A percentile compares a stretch with the other conserved stretches of the same genome.
Conservation (phyloP, 2,797 vertebrate genomes). For the Eospalax fontanierii region DNA sequence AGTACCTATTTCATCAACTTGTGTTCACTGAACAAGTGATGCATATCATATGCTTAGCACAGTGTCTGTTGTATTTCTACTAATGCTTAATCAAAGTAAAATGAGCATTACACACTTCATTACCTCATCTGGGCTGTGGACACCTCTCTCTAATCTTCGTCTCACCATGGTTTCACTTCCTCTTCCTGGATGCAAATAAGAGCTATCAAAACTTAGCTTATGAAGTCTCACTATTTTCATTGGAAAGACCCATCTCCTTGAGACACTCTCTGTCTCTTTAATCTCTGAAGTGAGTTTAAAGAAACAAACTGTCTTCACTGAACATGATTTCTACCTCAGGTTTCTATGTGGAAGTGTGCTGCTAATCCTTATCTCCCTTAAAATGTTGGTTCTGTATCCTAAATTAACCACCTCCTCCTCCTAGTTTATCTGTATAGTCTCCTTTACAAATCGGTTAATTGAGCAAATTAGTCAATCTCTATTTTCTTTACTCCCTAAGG, state of each 20-base stretch:
- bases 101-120: slow-evolving; percentile 35
- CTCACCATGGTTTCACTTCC: slow-evolving; percentile 57
- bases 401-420: slow-evolving; percentile 43
- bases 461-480: neutral
- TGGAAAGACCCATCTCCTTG: neutral
- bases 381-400: neutral
- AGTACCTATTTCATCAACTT: slow-evolving; percentile 49
- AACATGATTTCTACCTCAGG: slow-evolving; percentile 42
- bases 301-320: neutral
- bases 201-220: slow-evolving; percentile 45
- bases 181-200: slow-evolving; percentile 37
- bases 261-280: neutral
- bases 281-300: neutral
- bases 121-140: neutral
- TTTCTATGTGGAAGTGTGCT: slow-evolving; percentile 33
- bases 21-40: slow-evolving; percentile 40
- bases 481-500: neutral
- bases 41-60: slow-evolving; percentile 1
- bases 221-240: slow-evolving; percentile 40
- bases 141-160: slow-evolving; percentile 39
- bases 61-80: neutral
- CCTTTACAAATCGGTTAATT: slow-evolving; percentile 41
- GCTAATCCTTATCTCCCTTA: neutral
- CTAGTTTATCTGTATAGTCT: slow-evolving; percentile 28
- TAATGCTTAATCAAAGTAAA: slow-evolving; percentile 57